phyloP scores from a whole-genome alignment of 2,888 invertebrate species.

The Mesorhabditis spiculigera region DNA sequence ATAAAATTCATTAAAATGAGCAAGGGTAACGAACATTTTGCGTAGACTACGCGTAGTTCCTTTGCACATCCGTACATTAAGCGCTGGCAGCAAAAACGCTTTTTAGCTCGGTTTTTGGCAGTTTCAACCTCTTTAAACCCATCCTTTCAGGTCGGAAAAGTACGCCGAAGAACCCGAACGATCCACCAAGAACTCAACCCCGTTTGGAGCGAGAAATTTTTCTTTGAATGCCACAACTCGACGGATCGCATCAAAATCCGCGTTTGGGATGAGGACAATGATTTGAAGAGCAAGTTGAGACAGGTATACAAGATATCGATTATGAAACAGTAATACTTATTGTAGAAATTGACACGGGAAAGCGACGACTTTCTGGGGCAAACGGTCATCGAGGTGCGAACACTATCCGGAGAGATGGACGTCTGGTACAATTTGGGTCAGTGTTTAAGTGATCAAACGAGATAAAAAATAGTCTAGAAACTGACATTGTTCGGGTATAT shows the following conservation, averaged over 20 bases:
- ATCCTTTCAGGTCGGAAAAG: slow-evolving; percentile 84
- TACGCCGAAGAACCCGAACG: slow-evolving; percentile 86
- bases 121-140: no score
- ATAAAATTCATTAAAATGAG: no score
- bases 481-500: no score
- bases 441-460: slow-evolving; percentile 21
- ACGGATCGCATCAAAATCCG: slow-evolving; percentile 92
- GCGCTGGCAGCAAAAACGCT: no score
- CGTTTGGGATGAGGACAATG: slow-evolving; percentile 92
- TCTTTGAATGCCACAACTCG: slow-evolving; percentile 98
- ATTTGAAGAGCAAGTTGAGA: slow-evolving; percentile 91
- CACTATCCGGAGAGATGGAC: slow-evolving; percentile 98
- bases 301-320: slow-evolving; percentile 65
- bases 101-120: no score
- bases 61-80: no score
- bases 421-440: slow-evolving; percentile 93
- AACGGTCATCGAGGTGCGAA: slow-evolving; percentile 95
- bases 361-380: slow-evolving; percentile 99
- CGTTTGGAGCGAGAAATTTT: slow-evolving; percentile 98
- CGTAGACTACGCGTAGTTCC: no score
- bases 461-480: slow-evolving; percentile 2
- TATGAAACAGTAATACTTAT: background rate
- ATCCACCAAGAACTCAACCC: slow-evolving; percentile 99
- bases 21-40: no score
- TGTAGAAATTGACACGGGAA: slow-evolving; percentile 73